Percentiles rank a stretch among this genome's conserved stretches.
phyloP scores from a whole-genome alignment of 2,888 invertebrate species.

The Apotomis betuletana region DNA sequence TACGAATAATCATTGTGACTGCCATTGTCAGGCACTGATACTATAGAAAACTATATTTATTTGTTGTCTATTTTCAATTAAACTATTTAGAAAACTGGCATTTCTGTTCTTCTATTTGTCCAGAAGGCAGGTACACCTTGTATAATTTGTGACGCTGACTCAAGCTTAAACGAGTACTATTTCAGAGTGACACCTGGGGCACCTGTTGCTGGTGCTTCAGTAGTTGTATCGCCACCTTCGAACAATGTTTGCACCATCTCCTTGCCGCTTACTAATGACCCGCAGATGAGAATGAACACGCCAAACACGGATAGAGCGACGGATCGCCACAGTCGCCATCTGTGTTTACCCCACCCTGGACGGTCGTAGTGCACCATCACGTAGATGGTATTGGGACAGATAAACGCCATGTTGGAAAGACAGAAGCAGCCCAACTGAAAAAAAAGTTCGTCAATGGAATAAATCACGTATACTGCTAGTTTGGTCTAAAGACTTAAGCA shows the following conservation, averaged over 20 bases:
- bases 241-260: neutral
- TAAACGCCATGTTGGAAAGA: slow-evolving; percentile 64
- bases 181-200: too few relatives aligned
- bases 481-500: too few relatives aligned
- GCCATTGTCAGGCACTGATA: too few relatives aligned
- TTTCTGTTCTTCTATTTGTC: too few relatives aligned
- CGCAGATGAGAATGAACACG: slow-evolving; percentile 4
- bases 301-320: neutral
- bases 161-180: too few relatives aligned
- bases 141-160: too few relatives aligned
- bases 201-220: neutral
- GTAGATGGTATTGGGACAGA: slow-evolving; percentile 59
- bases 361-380: slow-evolving; percentile 56
- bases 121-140: too few relatives aligned
- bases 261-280: neutral
- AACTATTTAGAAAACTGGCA: too few relatives aligned
- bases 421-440: slow-evolving; percentile 65
- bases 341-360: slow-evolving; percentile 50
- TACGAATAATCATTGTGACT: too few relatives aligned
- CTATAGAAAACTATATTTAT: too few relatives aligned
- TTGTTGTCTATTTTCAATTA: too few relatives aligned
- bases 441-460: neutral
- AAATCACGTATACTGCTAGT: too few relatives aligned
- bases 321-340: neutral
- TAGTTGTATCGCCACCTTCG: neutral